Conservation (phyloP, 2,888 invertebrate species). For the Chesias legatella region DNA sequence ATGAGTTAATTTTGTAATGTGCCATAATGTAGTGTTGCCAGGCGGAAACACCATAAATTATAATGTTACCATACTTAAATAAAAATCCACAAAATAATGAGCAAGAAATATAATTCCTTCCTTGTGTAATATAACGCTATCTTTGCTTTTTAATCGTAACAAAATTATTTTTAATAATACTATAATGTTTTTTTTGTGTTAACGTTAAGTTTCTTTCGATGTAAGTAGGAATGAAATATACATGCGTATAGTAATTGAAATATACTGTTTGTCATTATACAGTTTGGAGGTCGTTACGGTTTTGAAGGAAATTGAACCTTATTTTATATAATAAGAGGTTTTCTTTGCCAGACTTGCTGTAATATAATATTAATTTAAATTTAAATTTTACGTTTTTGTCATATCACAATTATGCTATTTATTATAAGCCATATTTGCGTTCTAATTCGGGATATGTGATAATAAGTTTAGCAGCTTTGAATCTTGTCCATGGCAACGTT, state of each 20-base stretch:
- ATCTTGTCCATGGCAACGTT: no score
- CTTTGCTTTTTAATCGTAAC: conserved; percentile 68
- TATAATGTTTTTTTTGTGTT: conserved; percentile 59
- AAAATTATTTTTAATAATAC: conserved; percentile 65
- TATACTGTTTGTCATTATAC: conserved; percentile 18
- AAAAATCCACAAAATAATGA: conserved; percentile 37
- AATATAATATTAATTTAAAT: no score
- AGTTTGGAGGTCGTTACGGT: conserved; percentile 1
- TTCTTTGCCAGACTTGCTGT: no score
- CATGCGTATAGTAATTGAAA: conserved; percentile 26
- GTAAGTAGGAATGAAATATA: conserved; percentile 68
- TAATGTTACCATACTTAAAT: conserved; percentile 72
- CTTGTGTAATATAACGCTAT: conserved; percentile 69
- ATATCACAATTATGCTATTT: no score
- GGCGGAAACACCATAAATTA: conserved; percentile 68
- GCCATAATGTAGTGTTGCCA: conserved; percentile 75
- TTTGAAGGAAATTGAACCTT: not conserved
- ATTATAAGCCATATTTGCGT: no score
- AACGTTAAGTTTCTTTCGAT: conserved; percentile 59
- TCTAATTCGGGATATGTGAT: no score
- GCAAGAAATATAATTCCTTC: conserved; percentile 55
- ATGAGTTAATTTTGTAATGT: conserved; percentile 55
- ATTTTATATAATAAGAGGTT: no score
- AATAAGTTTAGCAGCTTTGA: no score
- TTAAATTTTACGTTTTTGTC: no score